Conservation (phyloP, 2,888 invertebrate genomes). For the Brachyopa scutellaris region DNA sequence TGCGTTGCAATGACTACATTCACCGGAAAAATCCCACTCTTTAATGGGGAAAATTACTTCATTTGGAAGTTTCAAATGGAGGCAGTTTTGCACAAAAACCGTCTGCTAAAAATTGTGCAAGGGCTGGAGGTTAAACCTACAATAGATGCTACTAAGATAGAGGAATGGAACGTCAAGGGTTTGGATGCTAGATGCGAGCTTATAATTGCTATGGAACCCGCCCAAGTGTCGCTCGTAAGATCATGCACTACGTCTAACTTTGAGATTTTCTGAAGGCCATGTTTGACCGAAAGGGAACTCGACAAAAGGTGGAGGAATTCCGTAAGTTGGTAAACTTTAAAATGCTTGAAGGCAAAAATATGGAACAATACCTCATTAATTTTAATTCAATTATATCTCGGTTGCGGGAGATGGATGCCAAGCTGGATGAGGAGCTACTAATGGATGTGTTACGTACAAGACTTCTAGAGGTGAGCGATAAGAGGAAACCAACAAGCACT, state of each 20-base stretch:
- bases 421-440: conserved; percentile 36
- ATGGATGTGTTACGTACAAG: conserved; percentile 11
- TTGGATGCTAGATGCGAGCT: conserved; percentile 19
- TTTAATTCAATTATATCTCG: conserved; percentile 29
- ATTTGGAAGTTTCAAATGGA: conserved; percentile 34
- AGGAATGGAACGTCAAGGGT: conserved; percentile 14
- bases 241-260: conserved; percentile 9
- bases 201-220: too few species aligned
- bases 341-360: conserved; percentile 11
- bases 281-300: too few species aligned
- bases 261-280: conserved; percentile 16
- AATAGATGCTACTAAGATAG: background rate
- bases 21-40: too few species aligned
- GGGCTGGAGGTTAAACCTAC: too few species aligned
- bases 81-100: conserved; percentile 29
- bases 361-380: conserved; percentile 34
- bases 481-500: background rate
- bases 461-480: conserved; percentile 4
- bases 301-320: too few species aligned
- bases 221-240: background rate
- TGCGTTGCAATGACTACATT: background rate
- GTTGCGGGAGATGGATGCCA: conserved; percentile 47
- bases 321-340: too few species aligned
- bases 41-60: too few species aligned
- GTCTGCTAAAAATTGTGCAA: too few species aligned